These are phyloP conservation scores for Coecobrya sp. DNA, from an alignment of 2,888 invertebrate species.

Conservation along the genomic window DNA sequence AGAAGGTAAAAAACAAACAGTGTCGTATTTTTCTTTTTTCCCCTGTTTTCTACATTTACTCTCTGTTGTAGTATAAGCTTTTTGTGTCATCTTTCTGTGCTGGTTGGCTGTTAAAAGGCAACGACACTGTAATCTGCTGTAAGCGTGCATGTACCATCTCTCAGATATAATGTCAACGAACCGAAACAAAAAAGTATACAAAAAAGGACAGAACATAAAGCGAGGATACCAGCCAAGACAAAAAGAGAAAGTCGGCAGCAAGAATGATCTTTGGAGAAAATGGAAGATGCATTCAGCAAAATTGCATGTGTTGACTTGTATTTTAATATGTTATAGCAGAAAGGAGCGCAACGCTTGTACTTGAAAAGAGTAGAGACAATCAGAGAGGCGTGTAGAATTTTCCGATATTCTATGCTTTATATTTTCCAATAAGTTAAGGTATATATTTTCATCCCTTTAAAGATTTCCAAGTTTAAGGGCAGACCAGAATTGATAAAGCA, in stretches of 20 bases:
- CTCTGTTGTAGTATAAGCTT: constrained; percentile 24
- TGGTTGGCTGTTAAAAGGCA: constrained; percentile 30
- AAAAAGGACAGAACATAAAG: not conserved
- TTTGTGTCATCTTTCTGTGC: constrained; percentile 65
- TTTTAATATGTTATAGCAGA: too few species aligned
- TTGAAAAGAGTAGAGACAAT: not conserved
- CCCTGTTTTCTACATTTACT: not conserved
- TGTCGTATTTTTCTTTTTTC: constrained; percentile 40
- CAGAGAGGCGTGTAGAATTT: not conserved
- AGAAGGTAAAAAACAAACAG: constrained; percentile 89
- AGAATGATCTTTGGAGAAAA: not conserved
- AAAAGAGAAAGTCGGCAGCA: not conserved
- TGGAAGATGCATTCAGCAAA: not conserved
- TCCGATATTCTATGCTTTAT: not conserved
- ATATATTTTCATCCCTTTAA: too few species aligned
- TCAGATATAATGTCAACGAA: constrained; percentile 68
- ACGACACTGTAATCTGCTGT: not conserved
- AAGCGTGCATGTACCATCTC: constrained; percentile 6
- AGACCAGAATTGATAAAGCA: too few species aligned
- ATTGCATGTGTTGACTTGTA: not conserved
- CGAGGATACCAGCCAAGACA: not conserved
- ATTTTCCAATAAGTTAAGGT: not conserved
- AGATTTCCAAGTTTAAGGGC: too few species aligned
- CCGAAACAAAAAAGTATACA: not conserved
- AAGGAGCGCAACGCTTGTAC: too few species aligned